Base-by-base conservation (phyloP, 2,797 vertebrate genomes). In the Rhinophrynus dorsalis region DNA sequence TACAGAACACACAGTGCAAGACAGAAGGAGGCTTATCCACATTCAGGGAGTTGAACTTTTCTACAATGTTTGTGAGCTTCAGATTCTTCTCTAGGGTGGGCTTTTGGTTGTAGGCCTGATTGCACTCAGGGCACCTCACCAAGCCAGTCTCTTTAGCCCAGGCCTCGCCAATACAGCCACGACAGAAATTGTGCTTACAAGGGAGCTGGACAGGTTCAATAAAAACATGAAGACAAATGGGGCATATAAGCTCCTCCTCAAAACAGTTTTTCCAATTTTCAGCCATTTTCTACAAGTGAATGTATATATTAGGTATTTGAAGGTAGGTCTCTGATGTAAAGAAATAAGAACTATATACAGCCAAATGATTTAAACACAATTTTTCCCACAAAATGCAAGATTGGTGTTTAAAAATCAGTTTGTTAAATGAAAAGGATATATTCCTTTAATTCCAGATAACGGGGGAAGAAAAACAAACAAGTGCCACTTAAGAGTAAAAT, bases 141-240 rank as follows among this genome's bases (percentile, higher is more conserved):
- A 92, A 89, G 1, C 89, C 89, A 15, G 78, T 83, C 74, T 97
- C 95, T 83, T 97, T 96, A 74, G 95, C 93, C 96, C 96, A 98
- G 21, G 96, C 96, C 86, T 95, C 95, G 10, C 94, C 93, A 60
- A 98, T 98, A 86, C 96, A 98, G 47, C 91, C 88, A 61, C 91
- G 90, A 86, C 96, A 98, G 87, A 98, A 98, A 92, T 98, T 98
- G 89, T 98, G 96, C 81, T 97, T 98, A 89, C 96, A 98, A 0
- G 93, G 96, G 81, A 98, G 88, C 87, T 98, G 96, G 80, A 98
- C 90, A 0, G 96, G 95, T 75, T 98, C 95, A 27, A 95, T 92
- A 52, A 98, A 98, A 67, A 98, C 94, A 75, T 98, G 95, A 81
- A 98, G 84, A 80, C 96, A 98, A 68, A 98, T 98, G 74, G 96